Percentiles rank a stretch among this genome's conserved stretches.
These are phyloP conservation scores for Andricus curvator DNA, from an alignment of 2,888 invertebrate genomes.

Conservation along the genomic window DNA sequence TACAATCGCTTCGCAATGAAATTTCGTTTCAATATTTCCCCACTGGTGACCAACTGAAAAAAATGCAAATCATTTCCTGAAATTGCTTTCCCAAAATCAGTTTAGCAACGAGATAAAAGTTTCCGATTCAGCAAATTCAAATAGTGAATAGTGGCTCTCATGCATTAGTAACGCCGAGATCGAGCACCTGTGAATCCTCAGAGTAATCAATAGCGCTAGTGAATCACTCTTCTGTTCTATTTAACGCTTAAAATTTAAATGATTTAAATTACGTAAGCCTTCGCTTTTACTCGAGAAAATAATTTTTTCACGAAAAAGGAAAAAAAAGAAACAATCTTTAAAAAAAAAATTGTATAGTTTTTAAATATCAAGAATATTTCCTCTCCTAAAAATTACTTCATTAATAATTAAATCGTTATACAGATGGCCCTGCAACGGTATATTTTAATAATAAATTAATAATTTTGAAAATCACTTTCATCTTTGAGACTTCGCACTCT, in stretches of 20 bases:
- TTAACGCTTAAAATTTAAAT: not conserved
- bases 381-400: no score
- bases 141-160: not conserved
- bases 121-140: not conserved
- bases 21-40: not conserved
- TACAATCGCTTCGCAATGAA: not conserved
- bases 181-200: not conserved
- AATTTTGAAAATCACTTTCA: no score
- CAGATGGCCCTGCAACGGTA: no score
- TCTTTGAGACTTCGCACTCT: no score
- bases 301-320: no score
- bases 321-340: no score
- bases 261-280: no score
- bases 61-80: not conserved
- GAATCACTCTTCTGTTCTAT: not conserved
- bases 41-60: not conserved
- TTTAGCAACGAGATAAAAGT: conserved; percentile 1
- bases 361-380: no score
- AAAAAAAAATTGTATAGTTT: no score
- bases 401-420: no score
- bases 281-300: not conserved
- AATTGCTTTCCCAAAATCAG: conserved; percentile 5
- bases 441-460: no score
- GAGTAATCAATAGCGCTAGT: not conserved
- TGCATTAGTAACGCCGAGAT: not conserved